Conservation (phyloP, 30 jellyfish, hydroid and myxozoan genomes). For the Phacellophora camtschatica region DNA sequence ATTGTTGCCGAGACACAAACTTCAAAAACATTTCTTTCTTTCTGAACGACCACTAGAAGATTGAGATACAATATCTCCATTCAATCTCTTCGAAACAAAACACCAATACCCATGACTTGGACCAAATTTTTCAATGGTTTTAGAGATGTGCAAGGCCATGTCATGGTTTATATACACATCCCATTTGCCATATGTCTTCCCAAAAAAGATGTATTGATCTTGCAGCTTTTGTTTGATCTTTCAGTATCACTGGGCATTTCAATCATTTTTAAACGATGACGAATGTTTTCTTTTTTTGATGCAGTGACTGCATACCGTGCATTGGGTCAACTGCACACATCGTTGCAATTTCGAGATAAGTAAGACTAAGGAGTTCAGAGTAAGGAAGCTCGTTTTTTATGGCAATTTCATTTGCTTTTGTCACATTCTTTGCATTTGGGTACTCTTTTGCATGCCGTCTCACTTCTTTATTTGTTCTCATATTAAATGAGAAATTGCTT, state of each 20-base stretch:
- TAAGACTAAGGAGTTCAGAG: background rate
- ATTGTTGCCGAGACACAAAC: background rate
- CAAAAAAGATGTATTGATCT: background rate
- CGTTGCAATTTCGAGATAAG: background rate
- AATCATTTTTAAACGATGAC: background rate
- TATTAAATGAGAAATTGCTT: background rate
- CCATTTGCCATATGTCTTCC: background rate
- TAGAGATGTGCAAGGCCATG: background rate
- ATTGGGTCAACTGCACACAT: background rate
- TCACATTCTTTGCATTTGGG: background rate
- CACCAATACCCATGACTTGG: slow-evolving; percentile 2
- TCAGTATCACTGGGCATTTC: background rate
- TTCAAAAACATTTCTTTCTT: background rate
- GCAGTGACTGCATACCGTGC: background rate
- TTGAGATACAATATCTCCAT: background rate
- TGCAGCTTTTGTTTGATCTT: background rate
- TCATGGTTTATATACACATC: background rate
- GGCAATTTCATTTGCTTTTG: slow-evolving; percentile 5
- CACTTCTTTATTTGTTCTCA: background rate
- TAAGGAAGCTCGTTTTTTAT: background rate
- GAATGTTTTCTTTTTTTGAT: background rate
- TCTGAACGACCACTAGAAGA: background rate
- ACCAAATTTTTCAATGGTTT: background rate
- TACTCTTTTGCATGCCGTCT: background rate
- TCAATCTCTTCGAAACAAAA: background rate